Evolutionary conservation across 2,888 invertebrate species (phyloP), one percentile per base, ranked within the genome.

Genomic region (Acronicta alni): DNA sequence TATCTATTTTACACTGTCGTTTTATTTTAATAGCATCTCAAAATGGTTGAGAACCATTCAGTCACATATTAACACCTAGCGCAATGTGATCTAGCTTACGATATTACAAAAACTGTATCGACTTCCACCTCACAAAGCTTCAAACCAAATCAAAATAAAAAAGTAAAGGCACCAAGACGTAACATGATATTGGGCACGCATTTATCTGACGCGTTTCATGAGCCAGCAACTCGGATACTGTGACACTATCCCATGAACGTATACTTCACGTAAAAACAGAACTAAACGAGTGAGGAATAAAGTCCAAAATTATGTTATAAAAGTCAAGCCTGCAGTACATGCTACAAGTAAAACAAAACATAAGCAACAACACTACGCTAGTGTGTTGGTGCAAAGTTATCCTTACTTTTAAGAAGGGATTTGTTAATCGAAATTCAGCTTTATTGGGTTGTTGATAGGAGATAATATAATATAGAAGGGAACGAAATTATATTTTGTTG

Each of bases 131-230:
- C 77, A 72, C 63, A 70, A 71, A 75, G 66, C 73, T 79, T 80
- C 69, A 75, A 80, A 73, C 67, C 69, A 72, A 84, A 81, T 69
- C 75, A 81, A 85, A 87, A 84, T 82, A 79, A 81, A 78, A 80
- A 79, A 75, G 58, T 59, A 69, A 57, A 73, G 47, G 55, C 71
- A 78, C 77, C 77, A 76, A 83, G 82, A 81, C 77, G 92, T 87
- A 91, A 93, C 89, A 81, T 83, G 89, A 93, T 92, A 92, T 88
- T 82, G 83, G 78, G 81, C 85, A 88, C 85, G 89, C 90, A 89
- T 90, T 89, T 90, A 90, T 91, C 90, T 88, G 89, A 88, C 88
- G 86, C 89, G 87, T 90, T 90, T 91, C 87, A 89, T 89, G 85
- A 88, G 73, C 89, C 88, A 89, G 82, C 85, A 87, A 77, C 69